Conservation (phyloP, 2,888 invertebrate species). For the Eristalinus aeneus region DNA sequence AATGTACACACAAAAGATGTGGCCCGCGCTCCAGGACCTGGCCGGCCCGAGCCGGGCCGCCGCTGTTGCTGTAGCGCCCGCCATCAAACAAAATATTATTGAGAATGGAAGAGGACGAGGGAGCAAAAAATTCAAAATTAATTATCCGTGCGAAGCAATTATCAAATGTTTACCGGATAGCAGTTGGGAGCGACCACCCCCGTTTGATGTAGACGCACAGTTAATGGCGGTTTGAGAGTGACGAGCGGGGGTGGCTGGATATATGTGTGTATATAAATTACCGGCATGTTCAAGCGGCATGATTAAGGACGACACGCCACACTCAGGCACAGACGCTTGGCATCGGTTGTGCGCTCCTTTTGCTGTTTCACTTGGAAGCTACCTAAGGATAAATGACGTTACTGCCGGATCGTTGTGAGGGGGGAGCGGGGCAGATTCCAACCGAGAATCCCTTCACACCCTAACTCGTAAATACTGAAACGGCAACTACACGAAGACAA, state of each 20-base stretch:
- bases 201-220: conserved; percentile 32
- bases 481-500: conserved; percentile 25
- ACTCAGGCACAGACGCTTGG: not conserved
- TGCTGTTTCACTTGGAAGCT: conserved; percentile 27
- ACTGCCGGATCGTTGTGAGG: conserved; percentile 2
- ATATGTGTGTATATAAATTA: conserved; percentile 39
- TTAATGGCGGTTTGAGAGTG: conserved; percentile 18
- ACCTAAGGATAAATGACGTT: conserved; percentile 35
- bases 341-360: conserved; percentile 15
- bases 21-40: conserved; percentile 10
- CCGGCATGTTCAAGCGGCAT: conserved; percentile 48
- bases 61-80: not conserved
- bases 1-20: conserved; percentile 55
- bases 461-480: conserved; percentile 40
- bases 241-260: not conserved
- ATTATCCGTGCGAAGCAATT: conserved; percentile 69
- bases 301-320: conserved; percentile 50
- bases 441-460: not conserved
- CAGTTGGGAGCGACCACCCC: conserved; percentile 26
- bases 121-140: conserved; percentile 55
- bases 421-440: not conserved
- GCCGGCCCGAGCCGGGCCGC: not conserved
- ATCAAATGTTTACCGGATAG: conserved; percentile 63
- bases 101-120: conserved; percentile 19
- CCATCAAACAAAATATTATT: conserved; percentile 51